These are phyloP conservation scores for Apostichopus leukothele DNA, from an alignment of 53 echinoderm and acorn worm species.

Conservation along the genomic window DNA sequence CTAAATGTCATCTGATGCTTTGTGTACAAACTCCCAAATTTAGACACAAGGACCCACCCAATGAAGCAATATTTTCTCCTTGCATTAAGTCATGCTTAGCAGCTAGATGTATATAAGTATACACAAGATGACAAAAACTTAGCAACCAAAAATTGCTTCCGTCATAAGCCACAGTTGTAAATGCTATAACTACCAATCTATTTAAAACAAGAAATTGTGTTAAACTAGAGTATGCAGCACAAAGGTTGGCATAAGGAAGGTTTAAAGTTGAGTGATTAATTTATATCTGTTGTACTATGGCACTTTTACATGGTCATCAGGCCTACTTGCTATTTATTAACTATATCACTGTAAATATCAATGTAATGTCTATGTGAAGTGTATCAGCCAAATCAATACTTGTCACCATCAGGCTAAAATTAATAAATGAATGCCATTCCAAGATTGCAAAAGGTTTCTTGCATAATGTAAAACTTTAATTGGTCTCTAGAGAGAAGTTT, in stretches of 20 bases:
- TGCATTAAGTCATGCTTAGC: not conserved
- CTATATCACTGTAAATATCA: too few relatives aligned
- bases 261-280: too few relatives aligned
- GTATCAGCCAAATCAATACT: too few relatives aligned
- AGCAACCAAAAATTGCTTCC: slow-evolving; percentile 15
- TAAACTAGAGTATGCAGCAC: not conserved
- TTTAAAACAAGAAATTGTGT: not conserved
- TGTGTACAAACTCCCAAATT: not conserved
- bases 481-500: too few relatives aligned
- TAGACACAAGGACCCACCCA: not conserved
- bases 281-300: too few relatives aligned
- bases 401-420: too few relatives aligned
- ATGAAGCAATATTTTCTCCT: not conserved
- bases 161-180: slow-evolving; percentile 4
- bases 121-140: not conserved
- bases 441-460: too few relatives aligned
- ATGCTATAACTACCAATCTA: not conserved
- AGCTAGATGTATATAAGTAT: not conserved
- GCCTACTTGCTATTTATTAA: too few relatives aligned
- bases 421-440: too few relatives aligned
- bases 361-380: too few relatives aligned
- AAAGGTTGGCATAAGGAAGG: not conserved
- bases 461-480: too few relatives aligned
- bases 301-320: too few relatives aligned
- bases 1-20: not conserved